Evolutionary conservation across 2,797 vertebrate species (phyloP).

Genomic region (Muscicapa striata): DNA sequence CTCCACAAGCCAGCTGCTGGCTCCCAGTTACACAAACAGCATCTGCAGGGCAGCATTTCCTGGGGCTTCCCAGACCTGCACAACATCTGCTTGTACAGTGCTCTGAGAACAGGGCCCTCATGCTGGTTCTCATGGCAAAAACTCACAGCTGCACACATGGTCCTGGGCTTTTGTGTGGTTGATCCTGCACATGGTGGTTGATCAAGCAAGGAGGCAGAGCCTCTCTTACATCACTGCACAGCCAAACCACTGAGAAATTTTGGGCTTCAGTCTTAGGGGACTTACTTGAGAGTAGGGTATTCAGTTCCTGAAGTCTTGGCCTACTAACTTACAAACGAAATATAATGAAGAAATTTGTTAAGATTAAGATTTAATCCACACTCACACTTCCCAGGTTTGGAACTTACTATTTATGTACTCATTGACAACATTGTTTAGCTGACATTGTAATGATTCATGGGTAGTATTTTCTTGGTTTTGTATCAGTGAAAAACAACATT

Average conservation of each 20-base stretch:
- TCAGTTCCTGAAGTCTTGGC: not conserved
- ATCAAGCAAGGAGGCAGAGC: slow-evolving; percentile 42
- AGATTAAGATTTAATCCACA: not conserved
- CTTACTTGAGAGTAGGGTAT: not conserved
- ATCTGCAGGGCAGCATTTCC: slow-evolving; percentile 50
- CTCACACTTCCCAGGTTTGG: not conserved
- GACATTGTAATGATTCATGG: not conserved
- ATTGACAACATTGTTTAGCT: not conserved
- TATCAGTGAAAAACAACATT: not conserved
- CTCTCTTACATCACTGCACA: not conserved
- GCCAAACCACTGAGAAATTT: not conserved
- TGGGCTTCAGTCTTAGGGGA: not conserved
- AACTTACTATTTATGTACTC: not conserved
- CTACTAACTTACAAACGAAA: not conserved
- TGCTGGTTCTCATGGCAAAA: slow-evolving; percentile 38
- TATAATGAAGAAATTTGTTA: not conserved
- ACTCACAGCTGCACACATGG: slow-evolving; percentile 12
- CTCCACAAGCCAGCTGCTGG: not conserved
- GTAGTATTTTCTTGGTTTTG: not conserved
- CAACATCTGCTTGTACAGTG: not conserved
- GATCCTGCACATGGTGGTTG: slow-evolving; percentile 1
- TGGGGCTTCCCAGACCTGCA: slow-evolving; percentile 55
- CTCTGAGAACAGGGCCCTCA: slow-evolving; percentile 43
- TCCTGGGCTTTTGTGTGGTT: not conserved
- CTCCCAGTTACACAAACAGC: not conserved